These are phyloP conservation scores for Pocota personata DNA, from an alignment of 2,888 invertebrate species.

Conservation along the genomic window DNA sequence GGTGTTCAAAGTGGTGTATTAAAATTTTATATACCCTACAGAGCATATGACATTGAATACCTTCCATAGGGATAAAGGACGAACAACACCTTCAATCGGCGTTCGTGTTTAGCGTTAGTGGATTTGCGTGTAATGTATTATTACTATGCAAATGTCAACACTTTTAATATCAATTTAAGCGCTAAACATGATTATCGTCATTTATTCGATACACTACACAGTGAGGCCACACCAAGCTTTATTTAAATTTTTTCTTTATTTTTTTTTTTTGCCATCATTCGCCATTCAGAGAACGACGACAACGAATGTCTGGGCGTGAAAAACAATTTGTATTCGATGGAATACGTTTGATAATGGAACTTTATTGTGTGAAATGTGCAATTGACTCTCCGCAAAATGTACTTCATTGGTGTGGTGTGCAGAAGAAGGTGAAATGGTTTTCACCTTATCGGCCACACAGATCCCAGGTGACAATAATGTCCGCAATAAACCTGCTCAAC, in stretches of 20 bases:
- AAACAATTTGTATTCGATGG: constrained; percentile 64
- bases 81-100: background rate
- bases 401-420: background rate
- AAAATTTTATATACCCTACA: constrained; percentile 31
- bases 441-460: constrained; percentile 11
- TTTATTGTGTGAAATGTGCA: constrained; percentile 46
- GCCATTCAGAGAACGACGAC: background rate
- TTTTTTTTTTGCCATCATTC: background rate
- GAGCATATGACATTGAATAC: constrained; percentile 42
- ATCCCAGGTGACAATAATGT: constrained; percentile 25
- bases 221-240: constrained; percentile 4
- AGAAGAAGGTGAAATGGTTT: constrained; percentile 1
- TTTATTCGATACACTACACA: constrained; percentile 56
- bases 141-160: constrained; percentile 60
- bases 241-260: background rate
- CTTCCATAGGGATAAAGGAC: constrained; percentile 24
- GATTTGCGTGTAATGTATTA: constrained; percentile 51
- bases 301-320: constrained; percentile 37
- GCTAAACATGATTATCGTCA: constrained; percentile 34
- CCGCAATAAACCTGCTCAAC: background rate
- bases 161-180: constrained; percentile 59
- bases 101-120: constrained; percentile 13
- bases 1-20: background rate
- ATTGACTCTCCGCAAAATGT: constrained; percentile 39
- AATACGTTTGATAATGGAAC: constrained; percentile 49